These are phyloP conservation scores for Mastigias papua DNA, from an alignment of 30 jellyfish, hydroid and myxozoan species.

Conservation along the genomic window DNA sequence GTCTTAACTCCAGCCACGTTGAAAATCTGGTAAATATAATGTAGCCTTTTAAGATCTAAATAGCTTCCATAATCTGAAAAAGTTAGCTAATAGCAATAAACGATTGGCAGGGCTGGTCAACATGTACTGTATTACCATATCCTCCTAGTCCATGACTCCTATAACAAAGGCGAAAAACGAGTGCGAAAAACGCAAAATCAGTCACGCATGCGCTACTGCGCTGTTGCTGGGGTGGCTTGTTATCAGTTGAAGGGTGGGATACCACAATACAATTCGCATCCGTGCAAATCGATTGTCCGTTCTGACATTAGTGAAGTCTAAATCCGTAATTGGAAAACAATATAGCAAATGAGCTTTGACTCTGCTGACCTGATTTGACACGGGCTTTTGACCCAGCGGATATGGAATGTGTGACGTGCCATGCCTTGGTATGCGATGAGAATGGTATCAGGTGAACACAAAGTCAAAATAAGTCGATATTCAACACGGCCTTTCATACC, in stretches of 20 bases:
- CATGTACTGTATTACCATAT: no score
- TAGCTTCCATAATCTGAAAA: no score
- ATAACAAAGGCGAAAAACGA: no score
- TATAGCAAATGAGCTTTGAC: not conserved
- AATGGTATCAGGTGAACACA: not conserved
- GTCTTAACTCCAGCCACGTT: no score
- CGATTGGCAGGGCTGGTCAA: no score
- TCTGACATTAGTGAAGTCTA: not conserved
- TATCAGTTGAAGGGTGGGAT: not conserved
- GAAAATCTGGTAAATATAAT: no score
- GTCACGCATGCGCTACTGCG: not conserved
- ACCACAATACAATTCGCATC: constrained; percentile 12
- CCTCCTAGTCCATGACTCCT: not conserved
- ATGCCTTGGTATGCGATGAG: not conserved
- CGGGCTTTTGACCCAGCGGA: not conserved
- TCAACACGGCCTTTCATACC: no score
- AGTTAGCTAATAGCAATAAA: no score
- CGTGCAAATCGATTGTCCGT: not conserved
- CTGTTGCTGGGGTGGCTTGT: not conserved
- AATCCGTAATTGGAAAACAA: not conserved
- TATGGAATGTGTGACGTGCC: not conserved
- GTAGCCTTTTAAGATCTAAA: no score
- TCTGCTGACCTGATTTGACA: not conserved
- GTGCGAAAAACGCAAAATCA: not conserved
- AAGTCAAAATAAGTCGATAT: no score